phyloP scores from a whole-genome alignment of 2,888 invertebrate species.

The Xylota segnis region DNA sequence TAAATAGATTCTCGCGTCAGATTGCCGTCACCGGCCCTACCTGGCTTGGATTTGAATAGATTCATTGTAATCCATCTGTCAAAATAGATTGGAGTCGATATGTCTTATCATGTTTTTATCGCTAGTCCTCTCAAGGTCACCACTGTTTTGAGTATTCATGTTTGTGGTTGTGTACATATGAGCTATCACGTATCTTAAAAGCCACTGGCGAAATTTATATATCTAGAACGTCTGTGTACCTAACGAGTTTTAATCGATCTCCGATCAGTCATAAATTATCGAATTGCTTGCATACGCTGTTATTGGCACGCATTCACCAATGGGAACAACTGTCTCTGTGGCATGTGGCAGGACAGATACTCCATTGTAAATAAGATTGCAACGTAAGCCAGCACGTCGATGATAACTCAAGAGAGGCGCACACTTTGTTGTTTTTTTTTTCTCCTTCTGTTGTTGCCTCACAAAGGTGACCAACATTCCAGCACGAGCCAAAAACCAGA shows the following conservation, averaged over 20 bases:
- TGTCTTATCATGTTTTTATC: neutral
- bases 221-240: neutral
- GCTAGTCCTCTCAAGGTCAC: neutral
- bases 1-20: no score
- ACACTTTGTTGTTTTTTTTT: conserved; percentile 47
- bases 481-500: conserved; percentile 72
- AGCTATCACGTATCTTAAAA: neutral
- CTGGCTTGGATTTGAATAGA: no score
- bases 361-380: conserved; percentile 55
- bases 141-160: neutral
- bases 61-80: no score
- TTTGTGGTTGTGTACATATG: no score
- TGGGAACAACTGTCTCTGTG: conserved; percentile 70
- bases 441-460: conserved; percentile 3
- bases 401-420: conserved; percentile 69
- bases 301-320: conserved; percentile 37
- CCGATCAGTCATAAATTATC: conserved; percentile 46
- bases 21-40: no score
- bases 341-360: conserved; percentile 74
- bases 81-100: neutral
- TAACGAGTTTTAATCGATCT: conserved; percentile 9
- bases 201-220: neutral
- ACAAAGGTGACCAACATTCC: conserved; percentile 73
- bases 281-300: conserved; percentile 28
- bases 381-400: conserved; percentile 40